A percentile compares a stretch with the other conserved stretches of the same genome.
Conservation (phyloP, 2,797 vertebrate genomes). For the Dromococcyx pavoninus region DNA sequence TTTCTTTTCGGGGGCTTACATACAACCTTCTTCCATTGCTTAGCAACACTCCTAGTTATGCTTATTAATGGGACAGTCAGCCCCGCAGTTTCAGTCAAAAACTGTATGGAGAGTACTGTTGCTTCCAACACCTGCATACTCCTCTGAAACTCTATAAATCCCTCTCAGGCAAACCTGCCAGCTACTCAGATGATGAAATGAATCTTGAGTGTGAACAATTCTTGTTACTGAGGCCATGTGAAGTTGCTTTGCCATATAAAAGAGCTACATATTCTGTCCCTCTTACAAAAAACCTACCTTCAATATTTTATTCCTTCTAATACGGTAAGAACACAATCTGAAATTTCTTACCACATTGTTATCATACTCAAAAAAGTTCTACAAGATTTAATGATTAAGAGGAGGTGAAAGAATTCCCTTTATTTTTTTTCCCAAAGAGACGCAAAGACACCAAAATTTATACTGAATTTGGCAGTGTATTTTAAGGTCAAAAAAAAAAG, state of each 20-base stretch:
- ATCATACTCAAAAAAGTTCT: not conserved
- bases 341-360: not conserved
- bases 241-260: not conserved
- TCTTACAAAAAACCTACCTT: not conserved
- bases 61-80: not conserved
- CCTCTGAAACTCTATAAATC: not conserved
- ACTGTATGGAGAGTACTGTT: not conserved
- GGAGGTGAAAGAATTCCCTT: not conserved
- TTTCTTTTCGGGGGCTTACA: not conserved
- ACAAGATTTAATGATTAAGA: not conserved
- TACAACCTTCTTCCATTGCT: accelerated
- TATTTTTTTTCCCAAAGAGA: not conserved
- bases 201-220: accelerated
- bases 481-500: conserved; percentile 3
- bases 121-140: not conserved
- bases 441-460: not conserved
- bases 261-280: not conserved
- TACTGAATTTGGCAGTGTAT: not conserved
- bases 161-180: not conserved
- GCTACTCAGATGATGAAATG: not conserved
- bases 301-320: not conserved
- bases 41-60: not conserved
- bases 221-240: not conserved
- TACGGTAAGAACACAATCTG: not conserved
- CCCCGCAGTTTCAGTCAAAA: not conserved